phyloP scores from a whole-genome alignment of 1,140 invertebrate species.

The Drosophila rufa region DNA sequence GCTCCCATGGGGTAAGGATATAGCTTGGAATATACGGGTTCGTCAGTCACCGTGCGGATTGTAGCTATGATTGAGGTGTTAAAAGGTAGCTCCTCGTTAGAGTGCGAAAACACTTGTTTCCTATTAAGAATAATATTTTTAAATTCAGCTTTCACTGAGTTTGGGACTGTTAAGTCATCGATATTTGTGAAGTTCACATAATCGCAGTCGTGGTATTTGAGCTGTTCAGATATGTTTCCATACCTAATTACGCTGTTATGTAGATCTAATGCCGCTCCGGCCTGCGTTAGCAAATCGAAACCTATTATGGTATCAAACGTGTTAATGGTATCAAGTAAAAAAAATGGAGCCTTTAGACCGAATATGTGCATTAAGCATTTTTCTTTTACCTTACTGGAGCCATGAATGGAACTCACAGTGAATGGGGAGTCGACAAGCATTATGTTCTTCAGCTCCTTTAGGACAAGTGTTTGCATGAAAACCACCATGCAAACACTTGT shows the following conservation, averaged over 20 bases:
- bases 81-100: no score
- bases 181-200: conserved; percentile 8
- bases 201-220: conserved; percentile 8
- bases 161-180: conserved; percentile 2
- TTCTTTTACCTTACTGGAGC: conserved; percentile 11
- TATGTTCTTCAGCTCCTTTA: conserved; percentile 23
- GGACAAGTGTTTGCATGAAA: no score
- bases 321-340: not conserved
- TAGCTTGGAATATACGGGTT: conserved; percentile 15
- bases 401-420: conserved; percentile 25
- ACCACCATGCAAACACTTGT: no score
- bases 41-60: not conserved
- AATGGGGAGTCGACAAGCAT: conserved; percentile 14
- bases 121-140: conserved; percentile 1
- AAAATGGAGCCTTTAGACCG: conserved; percentile 3
- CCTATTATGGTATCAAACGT: no score
- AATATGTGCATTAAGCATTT: conserved; percentile 21
- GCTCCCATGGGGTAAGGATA: conserved; percentile 8
- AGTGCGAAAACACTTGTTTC: no score
- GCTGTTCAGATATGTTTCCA: conserved; percentile 5
- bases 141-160: conserved; percentile 8
- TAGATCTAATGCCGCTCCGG: not conserved
- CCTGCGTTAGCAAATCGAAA: no score
- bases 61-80: no score
- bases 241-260: conserved; percentile 5